Conservation (phyloP, 2,888 invertebrate species). For the Epistrophe eligans region DNA sequence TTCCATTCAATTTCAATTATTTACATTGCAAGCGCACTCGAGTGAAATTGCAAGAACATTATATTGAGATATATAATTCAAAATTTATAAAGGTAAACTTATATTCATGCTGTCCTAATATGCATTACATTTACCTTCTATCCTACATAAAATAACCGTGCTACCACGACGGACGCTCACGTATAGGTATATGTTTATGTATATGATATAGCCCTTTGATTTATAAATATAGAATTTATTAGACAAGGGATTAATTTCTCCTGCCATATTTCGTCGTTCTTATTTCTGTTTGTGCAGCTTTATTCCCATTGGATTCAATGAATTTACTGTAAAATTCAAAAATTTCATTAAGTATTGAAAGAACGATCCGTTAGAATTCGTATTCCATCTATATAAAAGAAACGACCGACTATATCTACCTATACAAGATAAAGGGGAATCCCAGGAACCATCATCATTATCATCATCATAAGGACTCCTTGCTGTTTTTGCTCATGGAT, state of each 20-base stretch:
- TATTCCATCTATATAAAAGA: not conserved
- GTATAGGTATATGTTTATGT: too few relatives aligned
- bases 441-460: constrained; percentile 5
- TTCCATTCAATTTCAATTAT: constrained; percentile 19
- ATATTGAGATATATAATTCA: not conserved
- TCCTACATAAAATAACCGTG: not conserved
- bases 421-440: not conserved
- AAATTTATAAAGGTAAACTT: not conserved
- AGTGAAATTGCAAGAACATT: constrained; percentile 2
- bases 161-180: not conserved
- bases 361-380: constrained; percentile 18
- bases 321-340: constrained; percentile 54
- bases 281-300: constrained; percentile 29
- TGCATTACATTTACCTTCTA: too few relatives aligned
- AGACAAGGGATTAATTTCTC: constrained; percentile 60
- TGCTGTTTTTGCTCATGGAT: not conserved
- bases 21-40: constrained; percentile 13
- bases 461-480: constrained; percentile 5
- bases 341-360: constrained; percentile 43
- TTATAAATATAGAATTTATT: constrained; percentile 58
- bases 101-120: not conserved
- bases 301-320: constrained; percentile 38
- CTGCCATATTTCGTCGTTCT: not conserved
- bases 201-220: constrained; percentile 36
- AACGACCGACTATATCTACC: not conserved